These are phyloP conservation scores for Hermodice carunculata DNA, from an alignment of 2,888 invertebrate species.

Conservation along the genomic window DNA sequence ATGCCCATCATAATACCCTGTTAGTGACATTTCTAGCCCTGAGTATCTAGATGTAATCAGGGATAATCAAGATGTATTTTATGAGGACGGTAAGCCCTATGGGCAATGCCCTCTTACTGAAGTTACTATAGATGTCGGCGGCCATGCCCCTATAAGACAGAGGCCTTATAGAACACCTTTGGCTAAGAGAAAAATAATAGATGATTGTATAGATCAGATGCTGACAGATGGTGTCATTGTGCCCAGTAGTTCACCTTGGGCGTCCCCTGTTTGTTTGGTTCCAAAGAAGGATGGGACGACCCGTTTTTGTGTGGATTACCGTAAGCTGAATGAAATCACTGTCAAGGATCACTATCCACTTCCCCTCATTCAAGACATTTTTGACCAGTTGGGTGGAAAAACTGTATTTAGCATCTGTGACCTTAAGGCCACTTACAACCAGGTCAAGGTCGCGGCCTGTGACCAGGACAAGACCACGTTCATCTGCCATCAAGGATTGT, in stretches of 20 bases:
- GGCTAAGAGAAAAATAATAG: background rate
- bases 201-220: background rate
- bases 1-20: too few species aligned
- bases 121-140: too few species aligned
- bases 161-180: too few species aligned
- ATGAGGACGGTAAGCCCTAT: too few species aligned
- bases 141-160: too few species aligned
- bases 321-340: slow-evolving; percentile 21
- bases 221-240: background rate
- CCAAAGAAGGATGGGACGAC: slow-evolving; percentile 16
- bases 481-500: slow-evolving; percentile 17
- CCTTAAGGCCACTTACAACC: slow-evolving; percentile 24
- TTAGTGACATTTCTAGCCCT: too few species aligned
- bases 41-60: too few species aligned
- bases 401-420: slow-evolving; percentile 27
- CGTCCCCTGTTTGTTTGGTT: slow-evolving; percentile 6
- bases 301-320: slow-evolving; percentile 33
- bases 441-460: slow-evolving; percentile 16
- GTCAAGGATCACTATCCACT: slow-evolving; percentile 25
- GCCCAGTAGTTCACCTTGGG: slow-evolving; percentile 13
- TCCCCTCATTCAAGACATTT: slow-evolving; percentile 32
- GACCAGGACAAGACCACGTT: slow-evolving; percentile 29
- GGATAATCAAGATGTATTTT: too few species aligned
- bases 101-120: too few species aligned
- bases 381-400: slow-evolving; percentile 31